Evolutionary conservation across 2,888 invertebrate genomes (phyloP), one percentile per base, ranked within the genome.

Genomic region (Limnephilus lunatus): DNA sequence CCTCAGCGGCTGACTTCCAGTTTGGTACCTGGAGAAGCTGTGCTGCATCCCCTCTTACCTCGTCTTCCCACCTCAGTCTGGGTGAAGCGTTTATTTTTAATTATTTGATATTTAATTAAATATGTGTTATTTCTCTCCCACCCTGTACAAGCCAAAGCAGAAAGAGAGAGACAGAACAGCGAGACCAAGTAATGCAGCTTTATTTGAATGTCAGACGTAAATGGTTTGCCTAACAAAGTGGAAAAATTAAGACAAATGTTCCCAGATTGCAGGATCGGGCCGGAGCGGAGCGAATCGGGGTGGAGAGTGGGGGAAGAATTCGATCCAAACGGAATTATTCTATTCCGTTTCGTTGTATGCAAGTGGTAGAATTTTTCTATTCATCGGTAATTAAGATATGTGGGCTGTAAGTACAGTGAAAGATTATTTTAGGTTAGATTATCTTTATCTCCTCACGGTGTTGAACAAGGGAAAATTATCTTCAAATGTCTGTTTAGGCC

Each of bases 241-340:
- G 95, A 95, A 95, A 95, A 95, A 95, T 95, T 95, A 95, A 95
- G 95, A 95, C 95, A 95, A 95, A 95, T 95, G 95, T 95, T 95
- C 95, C 94, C 95, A 94, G 94, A 95, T 94, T 93, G 94, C 94
- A 94, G 82, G 91, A 89, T 91, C 81, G 87, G 32, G 48, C 87
- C 81, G 82, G 68, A 30, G 87, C n/a, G 44, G 25, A n/a, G 68
- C 68, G 81, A 82, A n/a, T 82, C 30, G 94, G 82, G 89, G 92
- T 39, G 44, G 68, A 25, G 80, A 82, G 81, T 31, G 32, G 53
- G 90, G 25, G 85, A 5, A 11, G n/a, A 35, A 83, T 14, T 88
- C 81, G 81, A 91, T 87, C 88, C 88, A n/a, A 30, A 31, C 31
- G 44, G 19, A 48, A 48, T 48, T 87, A 48, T 48, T 87, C 30